Evolutionary conservation across 2,888 invertebrate species (phyloP).

Genomic region (Dioctria linearis): DNA sequence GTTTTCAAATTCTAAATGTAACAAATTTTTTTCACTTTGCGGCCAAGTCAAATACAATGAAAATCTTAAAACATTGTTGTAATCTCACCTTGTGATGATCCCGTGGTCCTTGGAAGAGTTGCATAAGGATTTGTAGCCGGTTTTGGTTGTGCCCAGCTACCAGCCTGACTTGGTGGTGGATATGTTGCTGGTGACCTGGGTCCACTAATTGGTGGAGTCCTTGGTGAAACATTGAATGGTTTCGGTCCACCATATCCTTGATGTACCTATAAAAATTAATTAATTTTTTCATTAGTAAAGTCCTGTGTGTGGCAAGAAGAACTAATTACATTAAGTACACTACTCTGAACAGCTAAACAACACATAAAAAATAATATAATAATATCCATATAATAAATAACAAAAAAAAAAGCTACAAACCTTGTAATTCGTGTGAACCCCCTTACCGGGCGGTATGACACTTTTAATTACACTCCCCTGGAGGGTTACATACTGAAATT

Average conservation of each 20-base stretch:
- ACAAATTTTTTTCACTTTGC: too few species aligned
- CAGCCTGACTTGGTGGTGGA: constrained; percentile 63
- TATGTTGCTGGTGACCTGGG: constrained; percentile 64
- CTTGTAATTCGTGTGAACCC: constrained; percentile 61
- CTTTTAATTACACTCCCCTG: constrained; percentile 71
- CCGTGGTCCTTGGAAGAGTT: constrained; percentile 68
- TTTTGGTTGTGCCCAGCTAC: constrained; percentile 57
- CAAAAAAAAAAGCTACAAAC: constrained; percentile 52
- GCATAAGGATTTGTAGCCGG: constrained; percentile 67
- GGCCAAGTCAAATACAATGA: neutral
- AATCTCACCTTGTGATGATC: constrained; percentile 69
- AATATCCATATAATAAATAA: neutral
- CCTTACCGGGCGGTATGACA: constrained; percentile 71
- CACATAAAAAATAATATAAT: too few species aligned
- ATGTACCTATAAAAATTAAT: constrained; percentile 21
- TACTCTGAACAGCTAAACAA: neutral
- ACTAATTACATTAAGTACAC: too few species aligned
- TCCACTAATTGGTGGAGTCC: constrained; percentile 59
- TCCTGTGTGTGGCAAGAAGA: constrained; percentile 8
- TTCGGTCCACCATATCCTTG: constrained; percentile 65
- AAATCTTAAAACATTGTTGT: constrained; percentile 22
- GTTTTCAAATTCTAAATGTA: too few species aligned
- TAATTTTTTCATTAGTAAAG: constrained; percentile 10
- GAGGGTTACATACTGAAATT: constrained; percentile 69
- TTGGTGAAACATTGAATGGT: constrained; percentile 66